A percentile compares a stretch with the other conserved stretches of the same genome.
These are phyloP conservation scores for Achatina immaculata DNA, from an alignment of 1,140 invertebrate species.

Conservation along the genomic window DNA sequence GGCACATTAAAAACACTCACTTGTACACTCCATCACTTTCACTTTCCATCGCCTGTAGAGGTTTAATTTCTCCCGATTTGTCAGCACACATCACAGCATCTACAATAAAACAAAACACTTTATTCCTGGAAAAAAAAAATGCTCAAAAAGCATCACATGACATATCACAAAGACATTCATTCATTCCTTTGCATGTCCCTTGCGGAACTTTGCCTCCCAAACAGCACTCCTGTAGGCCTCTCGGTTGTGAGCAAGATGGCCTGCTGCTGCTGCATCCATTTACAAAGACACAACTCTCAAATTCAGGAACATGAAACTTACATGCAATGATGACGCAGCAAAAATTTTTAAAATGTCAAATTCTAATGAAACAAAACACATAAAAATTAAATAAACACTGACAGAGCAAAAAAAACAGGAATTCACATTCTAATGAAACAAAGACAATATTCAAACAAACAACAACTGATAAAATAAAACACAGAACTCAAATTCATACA, in stretches of 20 bases:
- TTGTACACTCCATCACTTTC: not conserved
- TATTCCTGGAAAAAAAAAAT: not conserved
- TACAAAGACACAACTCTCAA: not conserved
- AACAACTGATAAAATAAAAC: no score
- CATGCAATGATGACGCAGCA: not conserved
- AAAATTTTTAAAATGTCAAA: not conserved
- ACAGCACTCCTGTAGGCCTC: no score
- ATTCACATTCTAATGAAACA: no score
- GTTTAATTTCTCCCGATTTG: not conserved
- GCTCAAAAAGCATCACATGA: not conserved
- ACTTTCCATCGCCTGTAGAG: not conserved
- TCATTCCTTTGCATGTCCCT: no score
- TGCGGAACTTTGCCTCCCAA: no score
- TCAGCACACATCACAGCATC: conserved; percentile 25
- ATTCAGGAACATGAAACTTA: not conserved
- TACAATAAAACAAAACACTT: not conserved
- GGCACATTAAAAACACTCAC: not conserved
- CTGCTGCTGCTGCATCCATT: no score
- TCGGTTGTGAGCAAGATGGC: no score
- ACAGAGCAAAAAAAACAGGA: no score
- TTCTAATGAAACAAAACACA: not conserved
- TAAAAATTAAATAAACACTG: no score
- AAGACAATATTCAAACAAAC: no score
- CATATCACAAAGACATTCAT: not conserved
- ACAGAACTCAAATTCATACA: no score